Evolutionary conservation across 2,797 vertebrate species (phyloP), one percentile per base, ranked within the genome.

Genomic region (Crocidura indochinensis): DNA sequence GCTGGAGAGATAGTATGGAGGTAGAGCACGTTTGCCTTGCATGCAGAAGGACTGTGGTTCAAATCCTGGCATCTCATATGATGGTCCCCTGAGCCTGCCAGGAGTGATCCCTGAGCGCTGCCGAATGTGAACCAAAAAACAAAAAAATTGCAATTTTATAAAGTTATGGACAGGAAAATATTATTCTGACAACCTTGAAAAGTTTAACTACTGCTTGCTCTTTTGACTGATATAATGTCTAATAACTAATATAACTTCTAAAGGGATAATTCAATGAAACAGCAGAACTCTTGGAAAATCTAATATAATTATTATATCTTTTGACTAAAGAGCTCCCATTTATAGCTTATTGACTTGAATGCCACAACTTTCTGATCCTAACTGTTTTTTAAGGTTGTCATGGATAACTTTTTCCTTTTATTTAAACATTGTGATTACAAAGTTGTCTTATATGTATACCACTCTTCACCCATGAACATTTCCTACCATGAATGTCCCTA

Each of bases 291-390:
- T 90, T 74, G 74, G 86, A 29, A 49, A 82, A 85, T 88, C 38
- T 49, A 51, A 65, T 60, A 38, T 38, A 38, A 64, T 8, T 44
- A 8, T n/a, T 68, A 27, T 46, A 56, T 62, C 44, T 88, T 85
- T 82, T 79, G 31, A 27, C 46, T 53, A 68, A 65, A 87, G 12
- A 80, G 77, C 14, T 92, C 56, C 31, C 64, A 69, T 85, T 68
- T 84, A 26, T 24, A 26, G 60, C 65, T n/a, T 47, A 26, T 49
- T 69, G 74, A 14, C 31, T 12, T 24, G 14, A 31, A 76, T 2
- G 12, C 27, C 29, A 60, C 17, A 11, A 46, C 5, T 85, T n/a
- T 3, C 64, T 17, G 0, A 60, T 83, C 22, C 19, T 75, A 65
- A 38, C 38, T 49, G 71, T 75, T 62, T 74, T 47, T 67, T 64